phyloP scores from a whole-genome alignment of 2,888 invertebrate species.

The Autographa pulchrina region DNA sequence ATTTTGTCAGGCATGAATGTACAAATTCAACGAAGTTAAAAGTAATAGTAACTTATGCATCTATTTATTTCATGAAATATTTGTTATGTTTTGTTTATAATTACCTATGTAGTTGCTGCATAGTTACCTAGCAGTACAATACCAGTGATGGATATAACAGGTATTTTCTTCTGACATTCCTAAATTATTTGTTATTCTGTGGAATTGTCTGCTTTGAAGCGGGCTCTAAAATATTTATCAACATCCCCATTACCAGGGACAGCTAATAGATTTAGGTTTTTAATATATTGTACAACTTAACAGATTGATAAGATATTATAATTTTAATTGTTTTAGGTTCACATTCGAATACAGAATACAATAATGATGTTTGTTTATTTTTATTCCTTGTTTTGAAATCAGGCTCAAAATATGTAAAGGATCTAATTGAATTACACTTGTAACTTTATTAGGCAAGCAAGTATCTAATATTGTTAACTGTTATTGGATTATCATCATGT shows the following conservation, averaged over 20 bases:
- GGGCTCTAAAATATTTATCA: not conserved
- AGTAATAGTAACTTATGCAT: conserved; percentile 54
- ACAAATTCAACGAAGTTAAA: conserved; percentile 74
- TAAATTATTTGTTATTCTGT: not conserved
- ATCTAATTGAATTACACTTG: not conserved
- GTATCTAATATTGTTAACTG: not conserved
- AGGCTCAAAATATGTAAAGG: no score
- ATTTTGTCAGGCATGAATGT: conserved; percentile 76
- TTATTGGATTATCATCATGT: not conserved
- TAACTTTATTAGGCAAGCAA: not conserved
- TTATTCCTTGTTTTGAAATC: not conserved
- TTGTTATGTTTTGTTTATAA: conserved; percentile 26
- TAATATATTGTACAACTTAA: conserved; percentile 21
- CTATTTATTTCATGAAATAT: conserved; percentile 20
- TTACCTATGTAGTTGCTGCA: not conserved
- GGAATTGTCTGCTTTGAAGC: not conserved
- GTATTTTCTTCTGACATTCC: conserved; percentile 2
- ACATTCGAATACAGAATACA: conserved; percentile 47
- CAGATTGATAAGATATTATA: conserved; percentile 38
- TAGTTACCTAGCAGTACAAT: conserved; percentile 4
- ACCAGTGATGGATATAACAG: not conserved
- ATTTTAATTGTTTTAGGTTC: conserved; percentile 43
- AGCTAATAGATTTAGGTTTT: conserved; percentile 31
- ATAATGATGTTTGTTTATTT: conserved; percentile 45
- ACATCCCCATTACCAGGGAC: conserved; percentile 15